Percentiles rank a stretch among this genome's conserved stretches.
Evolutionary conservation across 2,113 vertebrate genomes (phyloP).

Genomic region (Erythrocebus patas): DNA sequence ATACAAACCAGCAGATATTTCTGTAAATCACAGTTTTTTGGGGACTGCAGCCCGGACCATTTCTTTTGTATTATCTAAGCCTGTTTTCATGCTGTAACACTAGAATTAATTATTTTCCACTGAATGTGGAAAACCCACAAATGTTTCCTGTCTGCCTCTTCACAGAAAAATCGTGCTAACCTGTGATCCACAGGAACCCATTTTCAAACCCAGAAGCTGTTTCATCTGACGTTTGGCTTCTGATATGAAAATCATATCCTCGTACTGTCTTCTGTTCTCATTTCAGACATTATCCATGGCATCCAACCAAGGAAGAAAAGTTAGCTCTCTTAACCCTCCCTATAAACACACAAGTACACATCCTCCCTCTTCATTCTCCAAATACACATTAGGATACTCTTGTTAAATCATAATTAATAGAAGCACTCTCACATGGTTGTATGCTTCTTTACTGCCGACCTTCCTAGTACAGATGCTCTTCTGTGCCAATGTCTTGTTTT

Average conservation of each 20-base stretch:
- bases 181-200: not conserved
- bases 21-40: not conserved
- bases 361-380: not conserved
- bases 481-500: not conserved
- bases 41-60: too few relatives aligned
- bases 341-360: not conserved
- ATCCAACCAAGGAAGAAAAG: not conserved
- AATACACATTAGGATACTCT: not conserved
- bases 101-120: not conserved
- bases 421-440: not conserved
- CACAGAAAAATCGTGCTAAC: not conserved
- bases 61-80: not conserved
- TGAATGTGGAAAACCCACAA: too few relatives aligned
- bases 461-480: not conserved
- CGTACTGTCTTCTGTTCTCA: not conserved
- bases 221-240: not conserved
- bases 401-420: not conserved
- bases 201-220: not conserved
- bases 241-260: not conserved
- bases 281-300: not conserved
- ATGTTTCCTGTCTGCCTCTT: not conserved
- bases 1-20: fast-evolving
- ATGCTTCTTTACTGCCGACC: not conserved
- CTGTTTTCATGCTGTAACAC: too few relatives aligned
- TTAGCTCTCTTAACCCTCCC: not conserved